Base-by-base conservation (phyloP, 2,888 invertebrate genomes). In the Malthinus seriepunctatus region DNA sequence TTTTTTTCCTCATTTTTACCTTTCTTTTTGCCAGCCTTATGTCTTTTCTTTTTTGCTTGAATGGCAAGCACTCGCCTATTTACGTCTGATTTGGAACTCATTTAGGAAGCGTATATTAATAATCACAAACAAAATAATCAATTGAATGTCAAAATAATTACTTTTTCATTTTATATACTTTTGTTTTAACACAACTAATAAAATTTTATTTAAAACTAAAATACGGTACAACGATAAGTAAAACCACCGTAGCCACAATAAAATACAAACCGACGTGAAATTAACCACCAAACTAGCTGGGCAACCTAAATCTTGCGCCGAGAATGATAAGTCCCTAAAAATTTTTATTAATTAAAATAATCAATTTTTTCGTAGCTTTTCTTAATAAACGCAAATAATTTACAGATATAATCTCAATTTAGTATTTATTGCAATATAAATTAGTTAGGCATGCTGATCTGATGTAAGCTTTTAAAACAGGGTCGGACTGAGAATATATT, bases 11-110 rank as follows among this genome's bases (percentile, higher is more conserved):
- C 86, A 71, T 83, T 83, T 80, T 89, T 89, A 77, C 87, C 89
- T 84, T 91, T 91, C 82, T 91, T 91, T 80, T 91, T 91, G 70
- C 87, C 88, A 67, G 89, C 86, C 89, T 91, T 93, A 83, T 93
- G 91, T 70, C 93, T 87, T 81, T 93, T 93, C 84, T 93, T 93
- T 84, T 93, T 93, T 75, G 93, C 93, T 84, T 93, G 92, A 76
- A 93, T 93, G 78, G 92, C 91, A 81, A 93, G 84, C 81, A 93
- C 92, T 80, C 93, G 88, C 82, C 93, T 88, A 84, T 93, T 93
- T 82, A 91, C 91, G 84, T 93, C 93, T 82, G 89, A 90, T 86
- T 91, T 92, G 79, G 90, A 88, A 85, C 90, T 91, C 92, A 91
- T 92, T 76, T 73, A 71, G 58, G 58, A 55, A 55, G 57, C 55